Evolutionary conservation across 2,888 invertebrate genomes (phyloP).

Genomic region (Pterostichus niger): DNA sequence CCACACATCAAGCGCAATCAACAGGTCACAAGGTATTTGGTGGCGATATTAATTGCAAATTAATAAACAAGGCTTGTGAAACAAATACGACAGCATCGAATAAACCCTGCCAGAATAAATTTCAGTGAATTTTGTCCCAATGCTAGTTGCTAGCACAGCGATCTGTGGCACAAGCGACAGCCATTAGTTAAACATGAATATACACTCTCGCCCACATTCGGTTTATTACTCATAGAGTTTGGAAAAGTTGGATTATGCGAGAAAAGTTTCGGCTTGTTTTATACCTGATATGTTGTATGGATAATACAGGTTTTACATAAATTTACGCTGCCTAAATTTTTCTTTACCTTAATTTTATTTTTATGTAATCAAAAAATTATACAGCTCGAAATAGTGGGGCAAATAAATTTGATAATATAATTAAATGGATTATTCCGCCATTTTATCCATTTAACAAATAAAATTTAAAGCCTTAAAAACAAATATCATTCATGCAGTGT

Average conservation of each 20-base stretch:
- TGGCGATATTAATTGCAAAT: constrained; percentile 23
- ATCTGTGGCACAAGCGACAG: constrained; percentile 8
- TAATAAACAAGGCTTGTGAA: constrained; percentile 10
- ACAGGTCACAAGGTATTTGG: neutral
- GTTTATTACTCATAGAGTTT: constrained; percentile 27
- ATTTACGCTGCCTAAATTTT: constrained; percentile 1
- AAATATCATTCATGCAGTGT: too few relatives aligned
- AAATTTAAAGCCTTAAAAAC: too few relatives aligned
- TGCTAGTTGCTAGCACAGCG: too few relatives aligned
- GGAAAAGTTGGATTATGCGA: constrained; percentile 19
- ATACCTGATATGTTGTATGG: constrained; percentile 7
- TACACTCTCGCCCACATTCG: constrained; percentile 41
- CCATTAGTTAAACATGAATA: constrained; percentile 41
- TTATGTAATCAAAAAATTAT: too few relatives aligned
- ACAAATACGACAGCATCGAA: neutral
- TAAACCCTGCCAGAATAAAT: constrained; percentile 2
- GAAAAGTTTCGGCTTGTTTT: constrained; percentile 9
- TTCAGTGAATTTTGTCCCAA: neutral
- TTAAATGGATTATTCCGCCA: too few relatives aligned
- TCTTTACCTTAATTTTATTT: neutral
- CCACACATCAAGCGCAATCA: neutral
- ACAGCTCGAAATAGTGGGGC: too few relatives aligned
- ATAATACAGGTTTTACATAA: constrained; percentile 10
- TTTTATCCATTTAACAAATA: too few relatives aligned
- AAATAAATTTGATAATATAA: too few relatives aligned